Evolutionary conservation across 2,113 vertebrate species (phyloP).

Genomic region (Seriola quinqueradiata): DNA sequence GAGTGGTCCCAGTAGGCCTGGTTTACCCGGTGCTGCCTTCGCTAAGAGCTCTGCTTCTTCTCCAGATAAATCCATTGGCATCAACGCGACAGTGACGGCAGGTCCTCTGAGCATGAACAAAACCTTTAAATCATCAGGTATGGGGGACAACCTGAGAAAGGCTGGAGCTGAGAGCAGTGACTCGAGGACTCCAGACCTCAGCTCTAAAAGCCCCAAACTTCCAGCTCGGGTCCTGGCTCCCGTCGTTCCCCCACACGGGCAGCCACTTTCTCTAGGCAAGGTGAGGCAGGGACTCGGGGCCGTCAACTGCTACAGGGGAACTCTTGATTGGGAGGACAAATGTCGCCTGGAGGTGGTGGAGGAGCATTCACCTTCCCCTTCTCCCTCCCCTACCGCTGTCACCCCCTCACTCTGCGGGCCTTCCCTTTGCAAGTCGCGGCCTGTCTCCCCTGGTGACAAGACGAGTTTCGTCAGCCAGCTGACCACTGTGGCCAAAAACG

Average conservation of each 20-base stretch:
- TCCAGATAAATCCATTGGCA: conserved; percentile 55
- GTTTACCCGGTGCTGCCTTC: conserved; percentile 47
- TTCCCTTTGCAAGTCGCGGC: conserved; percentile 82
- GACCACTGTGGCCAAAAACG: conserved; percentile 82
- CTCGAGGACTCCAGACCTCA: conserved; percentile 78
- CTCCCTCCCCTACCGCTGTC: conserved; percentile 82
- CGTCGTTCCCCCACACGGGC: conserved; percentile 76
- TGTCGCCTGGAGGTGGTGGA: conserved; percentile 91
- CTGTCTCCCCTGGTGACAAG: conserved; percentile 83
- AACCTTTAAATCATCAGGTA: conserved; percentile 71
- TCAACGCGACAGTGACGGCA: conserved; percentile 35
- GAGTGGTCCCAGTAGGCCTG: conserved; percentile 30
- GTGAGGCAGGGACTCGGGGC: conserved; percentile 77
- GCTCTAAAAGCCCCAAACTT: conserved; percentile 79
- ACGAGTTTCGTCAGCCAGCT: conserved; percentile 81
- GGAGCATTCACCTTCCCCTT: conserved; percentile 88
- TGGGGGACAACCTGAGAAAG: conserved; percentile 76
- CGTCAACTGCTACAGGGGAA: conserved; percentile 85
- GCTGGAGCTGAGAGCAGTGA: conserved; percentile 58
- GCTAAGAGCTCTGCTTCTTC: conserved; percentile 57
- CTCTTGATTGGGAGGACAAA: conserved; percentile 88
- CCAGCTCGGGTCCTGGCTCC: conserved; percentile 73
- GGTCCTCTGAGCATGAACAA: conserved; percentile 61
- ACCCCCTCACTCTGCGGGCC: conserved; percentile 83
- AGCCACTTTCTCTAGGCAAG: conserved; percentile 79